Base-by-base conservation (phyloP, 2,113 vertebrate genomes). In the Pelmatolapia mariae region DNA sequence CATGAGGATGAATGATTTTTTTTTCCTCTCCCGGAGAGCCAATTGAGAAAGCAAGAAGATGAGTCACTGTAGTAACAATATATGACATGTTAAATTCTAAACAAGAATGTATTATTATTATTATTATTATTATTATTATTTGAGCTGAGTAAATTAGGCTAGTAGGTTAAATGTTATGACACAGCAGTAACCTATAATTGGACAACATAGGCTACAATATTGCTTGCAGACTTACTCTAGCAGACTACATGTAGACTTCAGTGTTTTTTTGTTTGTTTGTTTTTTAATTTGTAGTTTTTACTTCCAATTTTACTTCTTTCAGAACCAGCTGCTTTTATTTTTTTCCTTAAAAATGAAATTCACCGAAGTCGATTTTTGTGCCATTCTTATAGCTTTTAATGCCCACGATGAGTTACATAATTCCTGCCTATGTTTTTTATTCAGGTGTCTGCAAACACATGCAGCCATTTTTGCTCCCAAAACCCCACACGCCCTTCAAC, bases 1-100 rank as follows among this genome's bases (percentile, higher is more conserved):
- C 82, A 89, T 63, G 84, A 87, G 88, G 68, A 87, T 90, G 90
- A 93, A 94, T 92, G 56, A 80, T 78, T 89, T 89, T 83, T 88
- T 86, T 4, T 0, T 22, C 36, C 43, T 53, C 22, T 19, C 29
- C 52, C 79, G 84, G 4, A 5, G 80, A 92, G 59, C 54, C 85
- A 90, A 83, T 56, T 80, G 76, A 93, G 68, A 84, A 90, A 86
- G 10, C 45, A 89, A 84, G 57, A 86, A 82, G 86, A 91, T 43
- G 66, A 86, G 52, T 83, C 82, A 89, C 40, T 79, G 79, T 19
- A 54, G 43, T 68, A 18, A 90, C 73, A 84, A 26, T 15, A 81
- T 4, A 52, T 31, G 83, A 7, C 80, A 90, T 22, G 2, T 24
- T 56, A 8, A 56, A 61, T 50, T 36, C 8, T 26, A 8, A 81